Conservation (phyloP, 2,888 invertebrate genomes). For the Eulithis testata region DNA sequence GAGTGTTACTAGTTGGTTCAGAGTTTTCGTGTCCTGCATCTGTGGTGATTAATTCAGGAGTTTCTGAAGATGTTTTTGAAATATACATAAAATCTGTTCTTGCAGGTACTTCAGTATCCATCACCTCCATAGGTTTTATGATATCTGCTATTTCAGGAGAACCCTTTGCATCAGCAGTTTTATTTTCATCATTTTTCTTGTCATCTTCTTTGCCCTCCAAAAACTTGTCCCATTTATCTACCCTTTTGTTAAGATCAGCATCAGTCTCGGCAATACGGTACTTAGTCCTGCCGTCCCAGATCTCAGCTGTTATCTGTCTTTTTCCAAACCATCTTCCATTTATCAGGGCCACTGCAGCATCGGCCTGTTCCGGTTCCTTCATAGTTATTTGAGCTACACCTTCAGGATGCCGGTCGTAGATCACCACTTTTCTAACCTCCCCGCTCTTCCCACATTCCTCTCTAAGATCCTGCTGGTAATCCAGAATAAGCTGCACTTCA, state of each 20-base stretch:
- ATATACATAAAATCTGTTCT: background rate
- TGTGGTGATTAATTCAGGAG: background rate
- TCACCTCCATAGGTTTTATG: background rate
- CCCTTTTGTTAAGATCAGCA: slow-evolving; percentile 91
- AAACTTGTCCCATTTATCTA: slow-evolving; percentile 95
- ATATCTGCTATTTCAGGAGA: slow-evolving; percentile 4
- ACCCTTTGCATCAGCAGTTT: slow-evolving; percentile 13
- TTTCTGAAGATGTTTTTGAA: background rate
- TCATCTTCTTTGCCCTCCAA: slow-evolving; percentile 85
- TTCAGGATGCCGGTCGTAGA: slow-evolving; percentile 97
- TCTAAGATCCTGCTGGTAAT: slow-evolving; percentile 95
- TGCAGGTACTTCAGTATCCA: background rate
- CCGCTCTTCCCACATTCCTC: slow-evolving; percentile 97
- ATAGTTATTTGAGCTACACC: slow-evolving; percentile 97
- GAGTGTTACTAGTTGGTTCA: background rate
- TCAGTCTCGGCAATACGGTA: slow-evolving; percentile 96
- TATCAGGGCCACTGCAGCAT: slow-evolving; percentile 93
- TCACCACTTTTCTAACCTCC: slow-evolving; percentile 94
- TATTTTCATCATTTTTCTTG: slow-evolving; percentile 19
- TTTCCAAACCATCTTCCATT: slow-evolving; percentile 96
- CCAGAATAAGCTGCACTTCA: slow-evolving; percentile 94
- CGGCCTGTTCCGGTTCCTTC: slow-evolving; percentile 95
- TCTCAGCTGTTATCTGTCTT: slow-evolving; percentile 92
- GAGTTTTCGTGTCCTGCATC: background rate
- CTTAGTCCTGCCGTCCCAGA: slow-evolving; percentile 98